Base-by-base conservation (phyloP, 2,888 invertebrate species). In the Ichneumon xanthorius region DNA sequence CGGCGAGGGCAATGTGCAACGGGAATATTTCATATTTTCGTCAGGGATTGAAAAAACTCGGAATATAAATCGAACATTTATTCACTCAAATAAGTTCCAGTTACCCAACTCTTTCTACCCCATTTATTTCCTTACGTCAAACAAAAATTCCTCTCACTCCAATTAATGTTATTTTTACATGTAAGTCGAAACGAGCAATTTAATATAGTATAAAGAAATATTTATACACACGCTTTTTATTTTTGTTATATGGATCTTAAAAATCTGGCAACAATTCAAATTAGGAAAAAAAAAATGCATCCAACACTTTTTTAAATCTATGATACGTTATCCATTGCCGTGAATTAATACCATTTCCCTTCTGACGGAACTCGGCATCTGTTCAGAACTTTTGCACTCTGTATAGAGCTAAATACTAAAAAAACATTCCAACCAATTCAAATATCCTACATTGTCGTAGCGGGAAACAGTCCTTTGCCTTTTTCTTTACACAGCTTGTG, bases 131-230 rank as follows among this genome's bases (percentile, higher is more conserved):
- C 3, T 48, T 48, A 4, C 45, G 45, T 48, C 58, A 26, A 58
- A 58, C 58, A 26, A 58, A 26, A 26, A 26, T 26, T 37, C 26
- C 37, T 72, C 22, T 37, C 19, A 37, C 33, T 9, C 22, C 14
- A 22, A 72, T 72, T 37, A 72, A 37, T 55, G 33, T 40, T 53
- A 33, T 72, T 55, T 16, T 72, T 55, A 55, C 53, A 72, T 53
- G 55, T 72, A 72, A 55, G 37, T 55, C 72, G 33, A 72, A 72
- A 50, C 14, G 37, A 72, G 33, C 55, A 55, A 55, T 72, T 53
- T 33, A 55, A 72, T 30, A 22, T 22, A 55, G 55, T 72, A 40
- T 72, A 58, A 55, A 72, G 48, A 70, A 55, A 58, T 72, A 72
- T 72, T 55, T 40, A 72, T 37, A 72, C 55, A 72, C 40, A 58